These are phyloP conservation scores for Merodon equestris DNA, from an alignment of 2,888 invertebrate genomes.

Conservation along the genomic window DNA sequence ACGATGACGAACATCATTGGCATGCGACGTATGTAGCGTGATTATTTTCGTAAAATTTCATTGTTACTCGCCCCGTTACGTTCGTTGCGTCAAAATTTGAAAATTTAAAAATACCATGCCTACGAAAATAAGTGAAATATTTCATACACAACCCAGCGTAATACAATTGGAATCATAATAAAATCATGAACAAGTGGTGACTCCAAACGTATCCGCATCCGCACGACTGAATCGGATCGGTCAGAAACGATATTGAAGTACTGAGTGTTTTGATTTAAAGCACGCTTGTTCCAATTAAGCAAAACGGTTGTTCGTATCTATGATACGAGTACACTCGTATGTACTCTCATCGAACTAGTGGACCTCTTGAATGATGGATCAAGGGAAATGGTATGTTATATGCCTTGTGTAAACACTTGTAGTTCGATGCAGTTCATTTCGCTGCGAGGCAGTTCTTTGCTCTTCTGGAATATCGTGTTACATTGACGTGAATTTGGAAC, in stretches of 20 bases:
- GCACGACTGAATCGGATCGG: slow-evolving; percentile 4
- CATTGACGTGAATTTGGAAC: no score
- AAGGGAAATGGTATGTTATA: neutral
- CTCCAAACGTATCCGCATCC: no score
- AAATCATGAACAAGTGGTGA: slow-evolving; percentile 9
- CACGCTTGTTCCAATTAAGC: slow-evolving; percentile 23
- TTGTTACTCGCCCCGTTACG: slow-evolving; percentile 39
- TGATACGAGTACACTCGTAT: no score
- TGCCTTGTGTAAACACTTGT: no score
- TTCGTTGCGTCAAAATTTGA: slow-evolving; percentile 14
- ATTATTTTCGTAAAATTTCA: slow-evolving; percentile 59
- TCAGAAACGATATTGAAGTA: slow-evolving; percentile 8
- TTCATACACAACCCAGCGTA: no score
- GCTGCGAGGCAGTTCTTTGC: no score
- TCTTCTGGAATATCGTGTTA: no score
- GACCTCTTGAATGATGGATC: neutral
- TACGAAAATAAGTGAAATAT: slow-evolving; percentile 13
- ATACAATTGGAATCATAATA: no score
- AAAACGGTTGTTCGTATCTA: no score
- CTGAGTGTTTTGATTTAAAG: neutral
- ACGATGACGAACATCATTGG: neutral
- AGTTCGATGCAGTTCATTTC: no score
- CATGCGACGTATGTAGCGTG: slow-evolving; percentile 13
- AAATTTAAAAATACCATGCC: slow-evolving; percentile 48
- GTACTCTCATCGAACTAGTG: neutral